Conservation (phyloP, 2,797 vertebrate species). For the Scleropages formosus region DNA sequence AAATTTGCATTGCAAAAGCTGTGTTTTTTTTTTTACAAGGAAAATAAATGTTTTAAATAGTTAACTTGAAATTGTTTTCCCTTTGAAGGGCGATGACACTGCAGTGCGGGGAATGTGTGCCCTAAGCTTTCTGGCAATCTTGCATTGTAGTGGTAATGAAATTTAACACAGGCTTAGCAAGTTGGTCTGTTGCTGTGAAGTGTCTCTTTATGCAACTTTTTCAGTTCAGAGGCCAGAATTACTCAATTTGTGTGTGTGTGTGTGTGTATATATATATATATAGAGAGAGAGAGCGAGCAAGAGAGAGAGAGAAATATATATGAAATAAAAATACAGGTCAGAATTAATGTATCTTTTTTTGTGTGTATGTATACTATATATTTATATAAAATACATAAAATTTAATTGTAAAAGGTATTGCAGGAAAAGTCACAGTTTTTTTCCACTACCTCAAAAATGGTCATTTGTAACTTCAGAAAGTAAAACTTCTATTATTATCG, state of each 20-base stretch:
- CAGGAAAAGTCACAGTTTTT: too few relatives aligned
- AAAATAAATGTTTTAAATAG: slow-evolving; percentile 11
- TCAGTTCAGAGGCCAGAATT: neutral
- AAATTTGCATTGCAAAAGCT: slow-evolving; percentile 68
- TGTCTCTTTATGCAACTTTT: slow-evolving; percentile 23
- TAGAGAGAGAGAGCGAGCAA: neutral
- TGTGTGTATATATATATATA: neutral
- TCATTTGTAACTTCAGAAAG: too few relatives aligned
- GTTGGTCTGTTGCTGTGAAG: slow-evolving; percentile 34
- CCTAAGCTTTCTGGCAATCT: slow-evolving; percentile 38
- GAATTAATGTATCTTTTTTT: neutral
- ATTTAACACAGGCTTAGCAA: slow-evolving; percentile 34
- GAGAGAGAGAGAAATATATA: neutral
- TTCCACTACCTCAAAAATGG: too few relatives aligned
- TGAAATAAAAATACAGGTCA: neutral
- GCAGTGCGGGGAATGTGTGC: slow-evolving; percentile 14
- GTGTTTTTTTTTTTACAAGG: slow-evolving; percentile 43
- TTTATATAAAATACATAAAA: too few relatives aligned
- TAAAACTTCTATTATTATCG: too few relatives aligned
- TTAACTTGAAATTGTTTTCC: neutral
- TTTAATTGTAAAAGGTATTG: too few relatives aligned
- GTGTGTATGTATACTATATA: too few relatives aligned
- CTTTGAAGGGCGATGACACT: neutral
- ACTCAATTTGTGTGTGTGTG: neutral
- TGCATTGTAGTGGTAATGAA: slow-evolving; percentile 54